Conservation (phyloP, 2,888 invertebrate genomes). For the Endotricha flammealis region DNA sequence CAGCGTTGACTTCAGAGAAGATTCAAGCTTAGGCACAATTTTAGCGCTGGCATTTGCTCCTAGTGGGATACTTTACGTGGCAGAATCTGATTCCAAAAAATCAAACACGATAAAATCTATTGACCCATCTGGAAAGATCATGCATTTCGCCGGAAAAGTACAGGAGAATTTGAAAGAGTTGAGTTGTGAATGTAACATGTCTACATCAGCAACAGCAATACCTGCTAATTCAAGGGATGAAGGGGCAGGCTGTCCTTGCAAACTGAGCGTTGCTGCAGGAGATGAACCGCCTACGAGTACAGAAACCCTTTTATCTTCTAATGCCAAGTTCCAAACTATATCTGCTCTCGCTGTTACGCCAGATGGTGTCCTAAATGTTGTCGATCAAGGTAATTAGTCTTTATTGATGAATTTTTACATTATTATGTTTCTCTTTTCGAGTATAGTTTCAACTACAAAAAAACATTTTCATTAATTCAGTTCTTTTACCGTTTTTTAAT, state of each 20-base stretch:
- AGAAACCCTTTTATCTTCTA: conserved; percentile 91
- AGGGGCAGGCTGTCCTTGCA: conserved; percentile 68
- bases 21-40: conserved; percentile 89
- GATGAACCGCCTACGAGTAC: conserved; percentile 86
- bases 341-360: conserved; percentile 95
- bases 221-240: conserved; percentile 57
- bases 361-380: conserved; percentile 96
- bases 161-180: conserved; percentile 79
- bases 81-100: conserved; percentile 93
- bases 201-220: conserved; percentile 74
- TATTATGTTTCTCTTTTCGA: too few relatives aligned
- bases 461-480: too few relatives aligned
- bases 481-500: too few relatives aligned
- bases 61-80: conserved; percentile 93
- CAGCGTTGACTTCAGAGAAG: conserved; percentile 77
- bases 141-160: conserved; percentile 94
- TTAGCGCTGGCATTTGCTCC: conserved; percentile 94
- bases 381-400: conserved; percentile 89
- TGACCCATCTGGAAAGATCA: conserved; percentile 92
- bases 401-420: conserved; percentile 1
- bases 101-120: conserved; percentile 90
- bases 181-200: conserved; percentile 79
- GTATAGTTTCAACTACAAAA: too few relatives aligned
- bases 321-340: conserved; percentile 92
- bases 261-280: conserved; percentile 73